Evolutionary conservation across 2,888 invertebrate genomes (phyloP).

Genomic region (Limnephilus auricula): DNA sequence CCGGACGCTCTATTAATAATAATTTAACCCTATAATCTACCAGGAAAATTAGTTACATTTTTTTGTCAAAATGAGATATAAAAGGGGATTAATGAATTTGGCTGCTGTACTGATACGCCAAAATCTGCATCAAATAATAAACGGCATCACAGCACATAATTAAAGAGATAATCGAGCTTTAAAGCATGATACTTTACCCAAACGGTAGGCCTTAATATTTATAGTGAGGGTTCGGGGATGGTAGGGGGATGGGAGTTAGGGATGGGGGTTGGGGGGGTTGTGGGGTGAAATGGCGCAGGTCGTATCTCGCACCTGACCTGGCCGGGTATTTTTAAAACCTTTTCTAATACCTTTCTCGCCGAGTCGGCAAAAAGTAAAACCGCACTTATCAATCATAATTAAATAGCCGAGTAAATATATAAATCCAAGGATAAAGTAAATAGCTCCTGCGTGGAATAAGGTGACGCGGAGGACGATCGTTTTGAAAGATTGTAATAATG

Average conservation of each 20-base stretch:
- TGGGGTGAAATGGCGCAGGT: background rate
- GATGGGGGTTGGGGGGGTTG: background rate
- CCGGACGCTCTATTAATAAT: too few relatives aligned
- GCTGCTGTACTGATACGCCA: background rate
- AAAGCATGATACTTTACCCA: constrained; percentile 34
- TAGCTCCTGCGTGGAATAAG: background rate
- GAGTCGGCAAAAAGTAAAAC: constrained; percentile 24
- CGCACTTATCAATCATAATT: constrained; percentile 57
- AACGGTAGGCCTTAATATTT: constrained; percentile 38
- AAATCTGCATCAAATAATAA: background rate
- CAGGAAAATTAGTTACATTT: background rate
- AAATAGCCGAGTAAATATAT: constrained; percentile 33
- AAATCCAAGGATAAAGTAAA: background rate
- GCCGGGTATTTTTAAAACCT: background rate
- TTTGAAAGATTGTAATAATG: background rate
- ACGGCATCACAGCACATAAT: background rate
- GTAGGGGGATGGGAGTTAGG: too few relatives aligned
- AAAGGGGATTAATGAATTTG: background rate
- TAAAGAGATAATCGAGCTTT: constrained; percentile 28
- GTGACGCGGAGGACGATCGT: background rate
- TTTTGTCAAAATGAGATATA: background rate
- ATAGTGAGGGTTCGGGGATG: background rate
- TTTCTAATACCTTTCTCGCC: constrained; percentile 19
- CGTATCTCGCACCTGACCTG: background rate
- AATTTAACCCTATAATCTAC: too few relatives aligned